These are phyloP conservation scores for Syngnathoides biaculeatus DNA, from an alignment of 2,113 vertebrate species.

Conservation along the genomic window DNA sequence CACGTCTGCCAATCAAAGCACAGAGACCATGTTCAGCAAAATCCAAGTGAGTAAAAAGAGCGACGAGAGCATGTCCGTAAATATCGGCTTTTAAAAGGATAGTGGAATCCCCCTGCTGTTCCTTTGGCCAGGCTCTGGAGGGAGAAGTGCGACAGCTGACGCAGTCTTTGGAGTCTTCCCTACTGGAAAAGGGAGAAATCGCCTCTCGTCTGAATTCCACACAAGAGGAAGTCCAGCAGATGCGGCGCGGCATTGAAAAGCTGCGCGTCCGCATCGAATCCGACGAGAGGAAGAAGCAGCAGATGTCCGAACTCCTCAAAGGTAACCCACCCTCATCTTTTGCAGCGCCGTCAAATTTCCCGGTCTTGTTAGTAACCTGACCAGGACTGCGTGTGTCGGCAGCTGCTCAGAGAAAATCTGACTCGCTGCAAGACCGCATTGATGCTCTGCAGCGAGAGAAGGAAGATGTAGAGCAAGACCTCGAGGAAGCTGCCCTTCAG, in stretches of 20 bases:
- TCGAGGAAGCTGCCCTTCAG: constrained; percentile 78
- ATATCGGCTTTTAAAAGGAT: background rate
- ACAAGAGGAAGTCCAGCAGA: constrained; percentile 78
- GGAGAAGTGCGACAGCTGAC: constrained; percentile 70
- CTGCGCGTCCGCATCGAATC: constrained; percentile 85
- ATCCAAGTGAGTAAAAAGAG: constrained; percentile 59
- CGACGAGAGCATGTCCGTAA: background rate
- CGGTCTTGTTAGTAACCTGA: constrained; percentile 2
- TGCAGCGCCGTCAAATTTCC: background rate
- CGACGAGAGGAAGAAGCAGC: constrained; percentile 80
- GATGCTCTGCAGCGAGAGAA: constrained; percentile 68
- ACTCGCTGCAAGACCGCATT: constrained; percentile 69
- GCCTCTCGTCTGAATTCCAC: constrained; percentile 78
- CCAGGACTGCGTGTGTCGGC: constrained; percentile 1
- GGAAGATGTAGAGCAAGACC: constrained; percentile 62
- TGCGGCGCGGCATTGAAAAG: constrained; percentile 84
- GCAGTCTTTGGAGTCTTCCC: constrained; percentile 76
- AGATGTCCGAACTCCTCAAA: constrained; percentile 75
- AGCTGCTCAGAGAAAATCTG: constrained; percentile 75
- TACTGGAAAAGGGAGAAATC: constrained; percentile 82
- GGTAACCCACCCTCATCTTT: constrained; percentile 25
- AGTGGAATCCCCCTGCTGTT: background rate
- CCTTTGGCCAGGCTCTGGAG: constrained; percentile 48
- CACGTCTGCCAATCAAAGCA: constrained; percentile 58
- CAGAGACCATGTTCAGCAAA: constrained; percentile 71